Conservation (phyloP, 2,797 vertebrate genomes). For the Mionectes olivaceus region DNA sequence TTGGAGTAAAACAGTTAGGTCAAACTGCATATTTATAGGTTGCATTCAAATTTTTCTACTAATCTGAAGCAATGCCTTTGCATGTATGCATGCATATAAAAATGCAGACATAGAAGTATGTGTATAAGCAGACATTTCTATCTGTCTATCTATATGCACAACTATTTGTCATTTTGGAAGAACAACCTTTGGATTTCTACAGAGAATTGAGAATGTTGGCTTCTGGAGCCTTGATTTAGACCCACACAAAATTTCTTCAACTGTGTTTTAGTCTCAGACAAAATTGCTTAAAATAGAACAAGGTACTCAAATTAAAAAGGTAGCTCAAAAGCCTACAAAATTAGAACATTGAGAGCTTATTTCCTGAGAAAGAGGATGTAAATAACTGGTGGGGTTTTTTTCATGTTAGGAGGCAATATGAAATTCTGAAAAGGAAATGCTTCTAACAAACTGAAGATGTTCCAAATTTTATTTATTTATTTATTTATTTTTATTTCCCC, state of each 20-base stretch:
- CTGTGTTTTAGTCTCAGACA: neutral
- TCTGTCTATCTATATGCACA: neutral
- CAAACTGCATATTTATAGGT: neutral
- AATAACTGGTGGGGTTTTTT: neutral
- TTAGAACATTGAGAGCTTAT: neutral
- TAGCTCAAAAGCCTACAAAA: neutral
- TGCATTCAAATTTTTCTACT: neutral
- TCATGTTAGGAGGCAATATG: neutral
- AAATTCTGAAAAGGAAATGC: neutral
- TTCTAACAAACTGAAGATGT: neutral
- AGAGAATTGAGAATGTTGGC: neutral
- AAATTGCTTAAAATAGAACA: neutral
- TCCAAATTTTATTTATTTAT: neutral
- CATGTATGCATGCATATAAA: neutral
- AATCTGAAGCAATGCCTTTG: neutral
- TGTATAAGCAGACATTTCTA: rapidly evolving
- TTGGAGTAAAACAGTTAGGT: neutral
- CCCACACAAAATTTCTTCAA: neutral
- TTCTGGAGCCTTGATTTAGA: neutral
- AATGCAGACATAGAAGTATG: neutral
- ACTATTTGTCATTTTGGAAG: neutral
- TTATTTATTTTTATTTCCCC: neutral
- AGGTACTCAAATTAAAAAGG: neutral
- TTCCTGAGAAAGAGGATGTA: neutral
- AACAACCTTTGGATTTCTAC: neutral